Conservation (phyloP, 1,140 invertebrate genomes). For the Ostrea edulis region DNA sequence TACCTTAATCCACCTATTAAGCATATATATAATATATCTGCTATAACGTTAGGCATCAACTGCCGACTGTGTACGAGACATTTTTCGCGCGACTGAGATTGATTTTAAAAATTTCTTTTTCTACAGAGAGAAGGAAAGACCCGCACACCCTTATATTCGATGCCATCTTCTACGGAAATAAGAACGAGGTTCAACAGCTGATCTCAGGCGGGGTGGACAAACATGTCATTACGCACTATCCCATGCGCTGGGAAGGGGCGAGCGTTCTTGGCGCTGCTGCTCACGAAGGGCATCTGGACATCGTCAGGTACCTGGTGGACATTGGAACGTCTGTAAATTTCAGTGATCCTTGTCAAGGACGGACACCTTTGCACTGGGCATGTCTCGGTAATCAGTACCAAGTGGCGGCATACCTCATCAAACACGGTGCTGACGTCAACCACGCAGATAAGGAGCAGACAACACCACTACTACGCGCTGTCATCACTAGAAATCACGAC, state of each 20-base stretch:
- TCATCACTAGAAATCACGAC: constrained; percentile 59
- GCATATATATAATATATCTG: too few relatives aligned
- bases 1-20: too few relatives aligned
- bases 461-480: constrained; percentile 67
- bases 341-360: constrained; percentile 59
- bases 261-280: constrained; percentile 66
- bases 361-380: constrained; percentile 71
- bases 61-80: too few relatives aligned
- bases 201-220: constrained; percentile 62
- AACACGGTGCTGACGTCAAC: constrained; percentile 64
- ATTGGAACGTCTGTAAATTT: constrained; percentile 63
- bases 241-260: constrained; percentile 62
- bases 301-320: constrained; percentile 63
- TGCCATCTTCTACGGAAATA: constrained; percentile 65
- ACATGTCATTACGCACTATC: constrained; percentile 65
- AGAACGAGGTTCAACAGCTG: constrained; percentile 63
- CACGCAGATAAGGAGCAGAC: constrained; percentile 68
- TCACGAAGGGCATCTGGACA: constrained; percentile 65
- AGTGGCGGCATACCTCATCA: constrained; percentile 58
- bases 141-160: constrained; percentile 60
- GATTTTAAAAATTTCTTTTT: background rate
- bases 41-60: too few relatives aligned
- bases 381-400: constrained; percentile 60
- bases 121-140: constrained; percentile 46
- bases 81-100: too few relatives aligned